These are phyloP conservation scores for Chlorodrepanis virens DNA, from an alignment of 2,113 vertebrate species.

Conservation along the genomic window DNA sequence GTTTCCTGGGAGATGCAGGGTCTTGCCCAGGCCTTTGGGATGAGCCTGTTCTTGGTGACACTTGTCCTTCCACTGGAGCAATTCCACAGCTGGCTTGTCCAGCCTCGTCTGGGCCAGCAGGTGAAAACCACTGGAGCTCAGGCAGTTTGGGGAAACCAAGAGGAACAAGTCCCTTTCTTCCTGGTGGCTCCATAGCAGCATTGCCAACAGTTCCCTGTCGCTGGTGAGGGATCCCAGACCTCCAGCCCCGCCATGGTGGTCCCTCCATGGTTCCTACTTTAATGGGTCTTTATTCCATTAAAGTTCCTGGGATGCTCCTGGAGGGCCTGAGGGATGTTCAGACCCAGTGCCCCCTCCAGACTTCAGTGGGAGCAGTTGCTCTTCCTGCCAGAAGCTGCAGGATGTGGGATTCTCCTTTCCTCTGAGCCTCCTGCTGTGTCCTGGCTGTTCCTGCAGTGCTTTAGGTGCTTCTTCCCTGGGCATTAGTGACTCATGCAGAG, in stretches of 20 bases:
- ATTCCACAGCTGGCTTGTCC: neutral
- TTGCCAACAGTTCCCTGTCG: neutral
- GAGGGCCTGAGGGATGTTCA: neutral
- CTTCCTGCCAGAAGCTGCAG: neutral
- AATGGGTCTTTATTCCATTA: accelerated
- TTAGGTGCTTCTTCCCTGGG: neutral
- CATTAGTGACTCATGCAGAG: accelerated
- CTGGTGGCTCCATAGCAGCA: neutral
- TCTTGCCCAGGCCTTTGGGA: accelerated
- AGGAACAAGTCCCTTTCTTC: neutral
- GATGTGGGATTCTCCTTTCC: constrained; percentile 37
- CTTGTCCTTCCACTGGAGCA: neutral
- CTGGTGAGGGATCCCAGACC: neutral
- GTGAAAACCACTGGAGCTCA: neutral
- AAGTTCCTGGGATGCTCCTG: neutral
- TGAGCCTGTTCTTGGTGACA: neutral
- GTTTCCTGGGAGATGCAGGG: neutral
- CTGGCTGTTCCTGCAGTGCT: neutral
- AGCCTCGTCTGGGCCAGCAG: neutral
- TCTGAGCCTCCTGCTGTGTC: neutral
- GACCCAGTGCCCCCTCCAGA: neutral
- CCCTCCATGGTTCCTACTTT: neutral
- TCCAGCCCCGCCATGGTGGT: neutral
- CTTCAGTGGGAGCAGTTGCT: neutral
- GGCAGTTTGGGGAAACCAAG: neutral